A percentile compares a stretch with the other conserved stretches of the same genome.
These are phyloP conservation scores for Urocolius indicus DNA, from an alignment of 2,113 vertebrate genomes.

Conservation along the genomic window DNA sequence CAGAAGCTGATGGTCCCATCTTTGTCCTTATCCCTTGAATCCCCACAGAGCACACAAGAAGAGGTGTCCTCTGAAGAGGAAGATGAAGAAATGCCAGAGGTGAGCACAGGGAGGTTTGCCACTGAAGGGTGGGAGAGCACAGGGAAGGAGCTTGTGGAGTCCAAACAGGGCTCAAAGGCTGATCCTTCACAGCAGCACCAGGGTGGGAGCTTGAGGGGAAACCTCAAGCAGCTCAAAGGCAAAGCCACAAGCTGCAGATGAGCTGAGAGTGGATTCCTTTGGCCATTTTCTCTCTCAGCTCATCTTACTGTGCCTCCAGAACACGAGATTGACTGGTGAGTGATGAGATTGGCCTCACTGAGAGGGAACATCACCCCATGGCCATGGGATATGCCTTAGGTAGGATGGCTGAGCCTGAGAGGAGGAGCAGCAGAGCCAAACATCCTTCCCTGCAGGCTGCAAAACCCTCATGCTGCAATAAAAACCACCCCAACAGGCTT, in stretches of 20 bases:
- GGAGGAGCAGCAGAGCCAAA: not conserved
- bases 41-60: slow-evolving; percentile 76
- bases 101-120: not conserved
- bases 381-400: too few species aligned
- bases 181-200: too few species aligned
- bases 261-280: not conserved
- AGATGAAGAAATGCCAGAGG: slow-evolving; percentile 85
- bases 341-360: too few species aligned
- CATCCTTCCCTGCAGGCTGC: not conserved
- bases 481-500: not conserved
- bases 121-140: accelerated
- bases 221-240: too few species aligned
- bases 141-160: not conserved
- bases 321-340: accelerated
- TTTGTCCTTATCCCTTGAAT: not conserved
- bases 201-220: too few species aligned
- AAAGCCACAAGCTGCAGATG: too few species aligned
- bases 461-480: not conserved
- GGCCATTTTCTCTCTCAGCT: accelerated
- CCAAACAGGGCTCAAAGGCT: not conserved
- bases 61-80: slow-evolving; percentile 83
- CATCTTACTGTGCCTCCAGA: not conserved
- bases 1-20: slow-evolving; percentile 48
- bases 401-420: too few species aligned
- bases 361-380: too few species aligned